phyloP scores from a whole-genome alignment of 2,888 invertebrate species.

The Agelastica alni region DNA sequence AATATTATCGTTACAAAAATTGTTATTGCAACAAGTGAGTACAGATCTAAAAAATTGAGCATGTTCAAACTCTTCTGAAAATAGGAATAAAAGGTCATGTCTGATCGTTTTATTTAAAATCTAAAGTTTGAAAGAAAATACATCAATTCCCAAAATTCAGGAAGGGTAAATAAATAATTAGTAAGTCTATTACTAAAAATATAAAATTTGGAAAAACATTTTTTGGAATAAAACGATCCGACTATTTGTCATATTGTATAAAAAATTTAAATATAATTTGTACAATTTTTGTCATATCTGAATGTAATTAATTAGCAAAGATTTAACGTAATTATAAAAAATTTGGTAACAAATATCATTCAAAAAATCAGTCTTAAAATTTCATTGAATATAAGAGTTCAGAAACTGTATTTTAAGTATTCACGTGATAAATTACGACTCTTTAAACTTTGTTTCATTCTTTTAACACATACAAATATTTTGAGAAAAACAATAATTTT shows the following conservation, averaged over 20 bases:
- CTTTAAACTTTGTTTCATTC: no score
- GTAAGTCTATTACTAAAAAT: no score
- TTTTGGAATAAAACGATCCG: no score
- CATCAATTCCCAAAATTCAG: no score
- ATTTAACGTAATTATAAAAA: conserved; percentile 22
- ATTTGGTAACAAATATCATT: conserved; percentile 36
- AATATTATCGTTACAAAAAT: conserved; percentile 17
- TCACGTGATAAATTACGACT: no score
- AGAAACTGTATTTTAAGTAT: conserved; percentile 20
- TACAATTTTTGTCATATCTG: conserved; percentile 7
- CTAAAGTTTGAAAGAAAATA: no score
- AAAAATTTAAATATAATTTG: conserved; percentile 14
- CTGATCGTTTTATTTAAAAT: conserved; percentile 1
- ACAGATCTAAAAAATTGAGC: conserved; percentile 22
- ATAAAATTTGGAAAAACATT: no score
- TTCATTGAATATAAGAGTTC: conserved; percentile 13
- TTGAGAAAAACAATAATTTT: no score
- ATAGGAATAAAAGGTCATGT: conserved; percentile 15
- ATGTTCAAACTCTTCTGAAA: conserved; percentile 15
- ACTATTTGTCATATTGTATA: no score
- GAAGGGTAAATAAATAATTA: no score
- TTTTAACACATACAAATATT: no score
- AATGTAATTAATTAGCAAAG: conserved; percentile 7
- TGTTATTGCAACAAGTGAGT: conserved; percentile 25
- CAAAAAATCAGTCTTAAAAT: conserved; percentile 40